phyloP scores from a whole-genome alignment of 2,888 invertebrate species.

The Morpho achilles region DNA sequence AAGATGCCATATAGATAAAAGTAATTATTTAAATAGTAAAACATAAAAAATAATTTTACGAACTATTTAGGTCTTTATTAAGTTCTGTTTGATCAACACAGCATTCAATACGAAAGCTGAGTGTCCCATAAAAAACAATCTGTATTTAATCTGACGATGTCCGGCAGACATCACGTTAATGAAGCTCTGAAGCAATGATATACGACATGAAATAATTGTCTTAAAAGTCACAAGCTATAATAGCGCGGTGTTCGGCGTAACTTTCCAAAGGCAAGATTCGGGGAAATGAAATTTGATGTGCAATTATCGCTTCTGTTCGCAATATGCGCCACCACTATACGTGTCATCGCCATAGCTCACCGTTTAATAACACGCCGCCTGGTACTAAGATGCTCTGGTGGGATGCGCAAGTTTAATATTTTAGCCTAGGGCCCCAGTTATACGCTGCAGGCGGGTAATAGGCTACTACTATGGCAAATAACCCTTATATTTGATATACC shows the following conservation, averaged over 20 bases:
- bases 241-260: conserved; percentile 27
- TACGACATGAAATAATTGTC: conserved; percentile 17
- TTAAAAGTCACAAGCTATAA: conserved; percentile 17
- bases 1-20: no score
- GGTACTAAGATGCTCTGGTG: conserved; percentile 45
- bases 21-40: no score
- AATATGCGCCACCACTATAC: conserved; percentile 49
- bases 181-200: conserved; percentile 14
- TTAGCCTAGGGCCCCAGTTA: conserved; percentile 35
- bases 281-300: conserved; percentile 54
- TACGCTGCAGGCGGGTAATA: conserved; percentile 23
- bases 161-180: conserved; percentile 14
- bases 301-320: conserved; percentile 68
- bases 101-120: conserved; percentile 7
- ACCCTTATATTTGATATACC: no score
- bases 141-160: conserved; percentile 9
- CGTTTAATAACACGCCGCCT: conserved; percentile 62
- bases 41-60: no score
- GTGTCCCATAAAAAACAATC: not conserved
- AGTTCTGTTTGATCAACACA: not conserved
- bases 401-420: conserved; percentile 51
- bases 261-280: conserved; percentile 44
- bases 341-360: conserved; percentile 70
- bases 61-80: no score
- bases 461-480: no score